These are phyloP conservation scores for Resseliella maxima DNA, from an alignment of 2,888 invertebrate species.

Conservation along the genomic window DNA sequence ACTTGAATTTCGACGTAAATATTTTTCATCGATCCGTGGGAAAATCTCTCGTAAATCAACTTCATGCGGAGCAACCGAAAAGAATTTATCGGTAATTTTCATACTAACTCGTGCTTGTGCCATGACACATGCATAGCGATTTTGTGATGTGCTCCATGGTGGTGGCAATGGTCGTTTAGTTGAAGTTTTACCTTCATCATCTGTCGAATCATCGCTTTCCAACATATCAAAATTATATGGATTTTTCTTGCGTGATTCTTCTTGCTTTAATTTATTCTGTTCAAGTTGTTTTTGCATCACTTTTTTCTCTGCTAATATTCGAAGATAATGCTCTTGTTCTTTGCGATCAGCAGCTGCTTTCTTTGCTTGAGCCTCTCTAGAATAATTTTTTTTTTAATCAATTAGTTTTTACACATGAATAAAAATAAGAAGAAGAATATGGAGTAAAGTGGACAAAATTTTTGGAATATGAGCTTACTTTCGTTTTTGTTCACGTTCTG, in stretches of 20 bases:
- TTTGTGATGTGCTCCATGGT: constrained; percentile 65
- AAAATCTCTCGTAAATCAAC: constrained; percentile 78
- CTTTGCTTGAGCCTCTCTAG: not conserved
- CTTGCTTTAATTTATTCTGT: constrained; percentile 57
- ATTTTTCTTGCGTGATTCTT: constrained; percentile 57
- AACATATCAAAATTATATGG: constrained; percentile 66
- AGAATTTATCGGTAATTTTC: constrained; percentile 71
- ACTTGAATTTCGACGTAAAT: constrained; percentile 78
- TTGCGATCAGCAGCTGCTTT: constrained; percentile 26
- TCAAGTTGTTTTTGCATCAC: constrained; percentile 57
- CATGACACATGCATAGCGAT: constrained; percentile 68
- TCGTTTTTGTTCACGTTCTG: constrained; percentile 53
- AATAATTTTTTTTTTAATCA: not conserved
- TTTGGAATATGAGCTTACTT: not conserved
- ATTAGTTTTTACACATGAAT: not conserved
- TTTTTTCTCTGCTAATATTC: constrained; percentile 34
- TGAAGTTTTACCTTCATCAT: constrained; percentile 66
- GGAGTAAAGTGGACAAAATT: not conserved
- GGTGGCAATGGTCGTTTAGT: constrained; percentile 65
- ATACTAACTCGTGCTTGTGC: constrained; percentile 68
- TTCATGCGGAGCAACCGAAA: constrained; percentile 72
- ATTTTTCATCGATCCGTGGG: constrained; percentile 74
- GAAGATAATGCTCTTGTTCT: constrained; percentile 30
- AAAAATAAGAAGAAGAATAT: no score
- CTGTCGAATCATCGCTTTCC: constrained; percentile 67